phyloP scores from a whole-genome alignment of 2,888 invertebrate species.

The Augochlorella aurata region DNA sequence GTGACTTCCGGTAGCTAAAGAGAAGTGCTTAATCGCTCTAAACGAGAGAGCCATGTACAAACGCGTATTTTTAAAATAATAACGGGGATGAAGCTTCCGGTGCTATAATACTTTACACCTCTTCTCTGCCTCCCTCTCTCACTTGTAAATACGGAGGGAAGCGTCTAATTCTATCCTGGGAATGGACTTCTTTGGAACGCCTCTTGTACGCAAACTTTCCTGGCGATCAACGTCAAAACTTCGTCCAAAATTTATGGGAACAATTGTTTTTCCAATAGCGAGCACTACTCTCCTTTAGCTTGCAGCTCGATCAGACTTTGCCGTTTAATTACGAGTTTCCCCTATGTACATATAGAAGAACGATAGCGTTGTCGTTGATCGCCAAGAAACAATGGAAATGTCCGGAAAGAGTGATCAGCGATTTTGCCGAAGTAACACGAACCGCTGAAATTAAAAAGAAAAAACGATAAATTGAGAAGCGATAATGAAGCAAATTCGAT shows the following conservation, averaged over 20 bases:
- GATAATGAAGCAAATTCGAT: not conserved
- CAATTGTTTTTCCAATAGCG: too few relatives aligned
- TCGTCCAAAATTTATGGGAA: not conserved
- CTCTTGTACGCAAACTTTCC: conserved; percentile 34
- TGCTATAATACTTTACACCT: conserved; percentile 20
- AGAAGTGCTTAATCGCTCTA: conserved; percentile 28
- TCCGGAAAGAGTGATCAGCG: not conserved
- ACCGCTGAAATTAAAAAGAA: conserved; percentile 14
- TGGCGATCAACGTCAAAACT: conserved; percentile 26
- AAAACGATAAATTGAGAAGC: not conserved
- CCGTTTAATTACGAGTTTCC: too few relatives aligned
- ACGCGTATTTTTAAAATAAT: not conserved
- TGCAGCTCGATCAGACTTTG: too few relatives aligned
- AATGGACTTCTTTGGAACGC: conserved; percentile 47
- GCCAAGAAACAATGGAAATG: conserved; percentile 39
- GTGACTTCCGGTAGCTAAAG: not conserved
- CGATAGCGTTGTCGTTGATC: conserved; percentile 6
- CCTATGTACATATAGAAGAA: too few relatives aligned
- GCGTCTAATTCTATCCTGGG: conserved; percentile 35
- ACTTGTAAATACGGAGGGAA: conserved; percentile 39
- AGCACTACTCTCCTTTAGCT: too few relatives aligned
- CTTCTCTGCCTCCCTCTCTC: conserved; percentile 7
- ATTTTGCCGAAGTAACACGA: conserved; percentile 21
- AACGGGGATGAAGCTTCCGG: conserved; percentile 18
- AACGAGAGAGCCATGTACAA: conserved; percentile 18